These are phyloP conservation scores for Varecia variegata DNA, from an alignment of 2,797 vertebrate species.

Conservation along the genomic window DNA sequence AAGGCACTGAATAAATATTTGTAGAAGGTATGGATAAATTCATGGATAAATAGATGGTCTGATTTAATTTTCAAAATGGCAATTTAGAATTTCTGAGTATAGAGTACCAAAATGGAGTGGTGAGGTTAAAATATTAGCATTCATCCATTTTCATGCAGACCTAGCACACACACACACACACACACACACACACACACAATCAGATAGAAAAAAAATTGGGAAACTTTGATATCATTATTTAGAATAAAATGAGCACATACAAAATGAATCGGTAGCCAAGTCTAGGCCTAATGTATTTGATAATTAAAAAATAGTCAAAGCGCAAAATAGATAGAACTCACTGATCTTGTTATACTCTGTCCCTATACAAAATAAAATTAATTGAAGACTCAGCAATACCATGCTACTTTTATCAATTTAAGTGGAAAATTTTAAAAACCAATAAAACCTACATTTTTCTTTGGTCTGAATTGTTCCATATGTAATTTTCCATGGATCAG, in stretches of 20 bases:
- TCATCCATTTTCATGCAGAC: neutral
- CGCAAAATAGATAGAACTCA: neutral
- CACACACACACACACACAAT: neutral
- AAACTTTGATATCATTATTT: neutral
- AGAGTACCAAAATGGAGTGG: neutral
- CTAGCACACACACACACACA: neutral
- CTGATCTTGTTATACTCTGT: neutral
- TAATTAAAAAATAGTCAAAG: neutral
- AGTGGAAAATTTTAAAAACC: neutral
- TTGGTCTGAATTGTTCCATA: neutral
- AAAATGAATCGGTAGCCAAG: neutral
- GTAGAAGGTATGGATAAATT: neutral
- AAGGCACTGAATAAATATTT: neutral
- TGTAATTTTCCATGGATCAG: neutral
- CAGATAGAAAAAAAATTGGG: neutral
- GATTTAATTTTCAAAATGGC: neutral
- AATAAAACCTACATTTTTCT: neutral
- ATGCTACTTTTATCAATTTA: neutral
- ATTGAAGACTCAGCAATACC: neutral
- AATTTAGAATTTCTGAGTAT: constrained; percentile 11
- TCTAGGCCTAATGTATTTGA: neutral
- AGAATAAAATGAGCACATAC: neutral
- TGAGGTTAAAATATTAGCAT: neutral
- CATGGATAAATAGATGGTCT: neutral
- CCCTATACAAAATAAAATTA: neutral